These are phyloP conservation scores for Plagiodera versicolora DNA, from an alignment of 2,888 invertebrate genomes.

Conservation along the genomic window DNA sequence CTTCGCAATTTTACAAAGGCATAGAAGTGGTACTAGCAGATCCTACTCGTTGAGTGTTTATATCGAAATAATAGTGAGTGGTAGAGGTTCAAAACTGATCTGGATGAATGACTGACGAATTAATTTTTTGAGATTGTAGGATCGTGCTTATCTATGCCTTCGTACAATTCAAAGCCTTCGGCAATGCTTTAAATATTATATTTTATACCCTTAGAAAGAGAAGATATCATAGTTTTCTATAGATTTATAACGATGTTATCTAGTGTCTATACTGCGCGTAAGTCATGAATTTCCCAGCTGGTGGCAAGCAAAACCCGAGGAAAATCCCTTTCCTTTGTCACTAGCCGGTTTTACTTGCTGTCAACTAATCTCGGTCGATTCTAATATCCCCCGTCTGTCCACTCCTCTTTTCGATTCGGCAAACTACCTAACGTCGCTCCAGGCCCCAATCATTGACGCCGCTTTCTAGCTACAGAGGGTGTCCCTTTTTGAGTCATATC, in stretches of 20 bases:
- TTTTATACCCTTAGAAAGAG: slow-evolving; percentile 54
- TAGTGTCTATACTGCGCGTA: slow-evolving; percentile 45
- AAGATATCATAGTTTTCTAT: slow-evolving; percentile 55
- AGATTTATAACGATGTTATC: slow-evolving; percentile 54
- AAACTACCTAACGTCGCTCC: background rate
- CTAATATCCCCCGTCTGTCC: slow-evolving; percentile 14
- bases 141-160: background rate
- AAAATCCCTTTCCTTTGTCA: slow-evolving; percentile 23
- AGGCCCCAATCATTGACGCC: background rate
- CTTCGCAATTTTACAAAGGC: background rate
- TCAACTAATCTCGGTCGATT: slow-evolving; percentile 28
- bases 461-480: background rate
- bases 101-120: too few species aligned
- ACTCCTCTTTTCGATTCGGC: background rate
- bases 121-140: background rate
- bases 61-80: too few species aligned
- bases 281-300: slow-evolving; percentile 37
- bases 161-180: slow-evolving; percentile 41
- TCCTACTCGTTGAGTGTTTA: too few species aligned
- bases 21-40: background rate
- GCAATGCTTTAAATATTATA: slow-evolving; percentile 52
- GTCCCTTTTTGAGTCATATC: background rate
- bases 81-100: too few species aligned
- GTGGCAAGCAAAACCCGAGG: slow-evolving; percentile 32
- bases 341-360: slow-evolving; percentile 35